These are phyloP conservation scores for Pseudomyrmex gracilis DNA, from an alignment of 1,140 invertebrate genomes.

Conservation along the genomic window DNA sequence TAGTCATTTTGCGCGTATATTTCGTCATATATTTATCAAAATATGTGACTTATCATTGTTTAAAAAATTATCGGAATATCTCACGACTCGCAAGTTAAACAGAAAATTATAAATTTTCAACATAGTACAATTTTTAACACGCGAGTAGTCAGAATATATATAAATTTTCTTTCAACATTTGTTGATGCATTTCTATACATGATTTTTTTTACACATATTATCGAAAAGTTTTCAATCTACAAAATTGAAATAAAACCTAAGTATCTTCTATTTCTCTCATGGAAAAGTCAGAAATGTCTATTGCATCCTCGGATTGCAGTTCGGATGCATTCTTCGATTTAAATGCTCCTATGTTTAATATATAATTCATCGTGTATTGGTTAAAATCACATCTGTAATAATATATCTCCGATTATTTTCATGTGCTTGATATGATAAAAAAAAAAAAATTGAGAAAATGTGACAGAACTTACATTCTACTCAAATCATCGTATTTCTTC, in stretches of 20 bases:
- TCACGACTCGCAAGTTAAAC: not conserved
- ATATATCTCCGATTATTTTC: constrained; percentile 40
- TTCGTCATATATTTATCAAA: constrained; percentile 7
- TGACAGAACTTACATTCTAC: constrained; percentile 91
- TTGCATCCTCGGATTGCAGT: constrained; percentile 78
- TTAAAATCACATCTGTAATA: constrained; percentile 92
- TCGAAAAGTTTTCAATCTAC: constrained; percentile 3
- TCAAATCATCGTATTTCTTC: constrained; percentile 92
- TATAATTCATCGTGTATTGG: constrained; percentile 90
- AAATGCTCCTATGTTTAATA: constrained; percentile 86
- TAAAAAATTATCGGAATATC: constrained; percentile 9
- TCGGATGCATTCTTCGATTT: no score
- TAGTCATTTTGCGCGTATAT: not conserved
- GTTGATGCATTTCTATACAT: constrained; percentile 24
- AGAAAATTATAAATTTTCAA: not conserved
- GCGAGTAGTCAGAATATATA: not conserved
- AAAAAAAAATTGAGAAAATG: constrained; percentile 54
- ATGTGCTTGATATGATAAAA: not conserved
- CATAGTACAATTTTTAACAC: no score
- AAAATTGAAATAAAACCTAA: constrained; percentile 48
- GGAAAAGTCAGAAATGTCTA: constrained; percentile 80
- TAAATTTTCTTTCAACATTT: constrained; percentile 9
- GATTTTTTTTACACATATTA: not conserved
- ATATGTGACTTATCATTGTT: not conserved
- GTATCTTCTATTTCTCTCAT: constrained; percentile 69